phyloP scores from a whole-genome alignment of 2,113 vertebrate species.

The Nycticebus coucang region DNA sequence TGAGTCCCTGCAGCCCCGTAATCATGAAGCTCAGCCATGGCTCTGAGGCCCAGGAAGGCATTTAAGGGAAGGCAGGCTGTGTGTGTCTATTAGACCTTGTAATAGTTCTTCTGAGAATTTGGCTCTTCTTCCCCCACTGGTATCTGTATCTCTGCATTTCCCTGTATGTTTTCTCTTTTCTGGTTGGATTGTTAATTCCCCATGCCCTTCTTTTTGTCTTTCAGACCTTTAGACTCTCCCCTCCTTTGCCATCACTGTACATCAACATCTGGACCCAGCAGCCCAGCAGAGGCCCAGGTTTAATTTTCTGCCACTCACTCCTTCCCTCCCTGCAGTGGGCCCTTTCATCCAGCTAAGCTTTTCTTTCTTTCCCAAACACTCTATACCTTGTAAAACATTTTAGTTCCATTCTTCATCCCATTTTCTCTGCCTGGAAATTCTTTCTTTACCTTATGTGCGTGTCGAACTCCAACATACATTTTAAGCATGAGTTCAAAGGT shows the following conservation, averaged over 20 bases:
- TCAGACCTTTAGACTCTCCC: neutral
- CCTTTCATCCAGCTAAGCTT: neutral
- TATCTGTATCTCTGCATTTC: neutral
- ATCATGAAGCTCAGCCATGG: neutral
- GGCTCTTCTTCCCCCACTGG: neutral
- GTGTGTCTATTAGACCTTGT: neutral
- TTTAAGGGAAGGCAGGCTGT: neutral
- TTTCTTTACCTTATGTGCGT: neutral
- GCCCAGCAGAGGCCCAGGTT: neutral
- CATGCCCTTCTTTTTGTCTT: neutral
- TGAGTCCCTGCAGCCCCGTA: accelerated
- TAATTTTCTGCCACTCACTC: neutral
- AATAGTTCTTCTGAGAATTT: neutral
- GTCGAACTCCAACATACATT: neutral
- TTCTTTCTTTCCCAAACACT: neutral
- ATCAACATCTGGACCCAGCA: neutral
- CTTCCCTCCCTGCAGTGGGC: neutral
- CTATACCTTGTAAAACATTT: neutral
- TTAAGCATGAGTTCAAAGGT: neutral
- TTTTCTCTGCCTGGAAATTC: neutral
- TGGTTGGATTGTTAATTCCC: neutral
- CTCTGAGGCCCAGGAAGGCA: neutral
- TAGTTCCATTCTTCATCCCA: neutral
- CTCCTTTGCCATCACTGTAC: neutral
- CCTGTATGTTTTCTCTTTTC: neutral